Percentiles rank a stretch among this genome's conserved stretches.
Evolutionary conservation across 2,797 vertebrate species (phyloP).

Genomic region (Pangasius mekongensis): DNA sequence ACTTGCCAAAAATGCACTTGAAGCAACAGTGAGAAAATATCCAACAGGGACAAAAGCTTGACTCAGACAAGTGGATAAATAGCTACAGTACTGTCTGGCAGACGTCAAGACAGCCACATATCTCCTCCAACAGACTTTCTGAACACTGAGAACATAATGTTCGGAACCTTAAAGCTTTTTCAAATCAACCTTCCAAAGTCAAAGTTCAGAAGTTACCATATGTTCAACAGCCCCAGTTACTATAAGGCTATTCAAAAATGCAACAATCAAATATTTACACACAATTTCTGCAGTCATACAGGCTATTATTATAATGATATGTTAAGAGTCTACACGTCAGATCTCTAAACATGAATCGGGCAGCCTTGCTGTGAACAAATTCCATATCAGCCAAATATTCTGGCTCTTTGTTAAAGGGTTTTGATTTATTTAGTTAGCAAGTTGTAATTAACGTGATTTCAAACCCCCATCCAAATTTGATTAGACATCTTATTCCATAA

Average conservation of each 20-base stretch:
- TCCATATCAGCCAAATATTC: background rate
- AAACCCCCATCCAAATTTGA: background rate
- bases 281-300: background rate
- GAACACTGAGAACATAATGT: background rate
- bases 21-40: slow-evolving; percentile 47
- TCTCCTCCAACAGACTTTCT: background rate
- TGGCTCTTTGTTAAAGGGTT: background rate
- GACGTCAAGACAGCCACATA: slow-evolving; percentile 11
- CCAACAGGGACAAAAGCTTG: slow-evolving; percentile 59
- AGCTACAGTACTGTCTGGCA: slow-evolving; percentile 41
- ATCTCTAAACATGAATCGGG: background rate
- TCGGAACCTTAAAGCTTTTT: background rate
- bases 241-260: background rate
- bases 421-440: background rate
- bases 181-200: background rate
- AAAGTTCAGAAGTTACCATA: background rate
- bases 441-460: background rate
- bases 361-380: background rate
- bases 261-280: background rate
- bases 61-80: slow-evolving; percentile 52
- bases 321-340: background rate
- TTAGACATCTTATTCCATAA: background rate
- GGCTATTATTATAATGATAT: background rate
- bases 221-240: background rate
- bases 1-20: slow-evolving; percentile 54